Evolutionary conservation across 2,113 vertebrate genomes (phyloP), one percentile per base, ranked within the genome.

Genomic region (Entomyzon cyanotis): DNA sequence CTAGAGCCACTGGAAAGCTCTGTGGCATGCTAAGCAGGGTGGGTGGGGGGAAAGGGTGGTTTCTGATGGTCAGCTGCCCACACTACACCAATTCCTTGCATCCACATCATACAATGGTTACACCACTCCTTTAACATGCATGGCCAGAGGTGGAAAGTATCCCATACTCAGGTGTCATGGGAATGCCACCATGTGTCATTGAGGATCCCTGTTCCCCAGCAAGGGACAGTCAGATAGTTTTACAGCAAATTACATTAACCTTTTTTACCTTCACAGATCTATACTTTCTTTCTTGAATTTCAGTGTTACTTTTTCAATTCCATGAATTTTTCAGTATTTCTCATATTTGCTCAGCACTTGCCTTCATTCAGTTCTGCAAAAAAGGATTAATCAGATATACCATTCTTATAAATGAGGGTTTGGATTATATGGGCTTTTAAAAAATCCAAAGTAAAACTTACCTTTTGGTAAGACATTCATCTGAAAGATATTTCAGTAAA

Each of bases 161-260:
- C 41, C 39, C 2, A 0, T 23, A 8, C 60, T 68, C 25, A 37
- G 42, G 20, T 2, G 1, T 37, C 11, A 19, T 0, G 1, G 31
- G 17, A 33, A 69, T n/a, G 56, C 12, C 50, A 55, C 23, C 0
- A 0, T 2, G 1, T 35, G 12, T 35, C 64, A 46, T 16, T 25
- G 53, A 52, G 19, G 13, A 25, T 53, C 25, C 11, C 12, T 3
- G 1, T 8, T 42, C 8, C 9, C 8, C n/a, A 39, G 10, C 6
- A 12, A 69, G 20, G 23, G 39, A 15, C 27, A 83, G 47, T 19
- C 49, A 59, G 55, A 21, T 4, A 55, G 27, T 59, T 83, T 59
- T 24, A 14, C 9, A 60, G 31, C 31, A 33, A 44, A 49, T 65
- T 49, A 24, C 9, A 9, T 35, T 79, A 53, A 49, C 8, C 4